Percentiles rank a stretch among this genome's conserved stretches.
Conservation (phyloP, 1,140 invertebrate species). For the Atta cephalotes region DNA sequence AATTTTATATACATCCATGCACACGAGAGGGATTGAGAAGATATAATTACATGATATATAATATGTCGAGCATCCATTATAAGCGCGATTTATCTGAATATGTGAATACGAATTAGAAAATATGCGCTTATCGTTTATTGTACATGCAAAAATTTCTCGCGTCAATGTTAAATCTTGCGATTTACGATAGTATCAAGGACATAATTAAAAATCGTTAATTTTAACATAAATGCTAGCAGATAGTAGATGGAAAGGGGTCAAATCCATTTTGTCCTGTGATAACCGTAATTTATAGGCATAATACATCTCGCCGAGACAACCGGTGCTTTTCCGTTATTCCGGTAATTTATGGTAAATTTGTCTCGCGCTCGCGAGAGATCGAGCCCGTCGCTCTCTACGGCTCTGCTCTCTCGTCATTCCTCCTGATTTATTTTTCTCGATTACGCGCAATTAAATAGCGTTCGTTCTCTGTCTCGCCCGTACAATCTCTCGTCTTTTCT, state of each 20-base stretch:
- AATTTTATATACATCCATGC: not conserved
- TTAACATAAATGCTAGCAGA: conserved; percentile 25
- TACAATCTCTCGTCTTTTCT: conserved; percentile 10
- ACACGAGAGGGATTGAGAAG: not conserved
- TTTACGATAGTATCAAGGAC: not conserved
- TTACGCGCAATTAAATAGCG: conserved; percentile 51
- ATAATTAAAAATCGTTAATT: conserved; percentile 42
- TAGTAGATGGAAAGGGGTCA: conserved; percentile 26
- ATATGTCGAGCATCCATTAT: conserved; percentile 12
- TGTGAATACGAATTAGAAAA: conserved; percentile 1
- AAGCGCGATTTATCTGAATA: conserved; percentile 9
- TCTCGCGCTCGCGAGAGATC: conserved; percentile 34
- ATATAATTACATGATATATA: conserved; percentile 37
- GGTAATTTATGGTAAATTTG: conserved; percentile 62
- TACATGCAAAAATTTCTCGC: not conserved
- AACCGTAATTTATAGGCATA: conserved; percentile 48
- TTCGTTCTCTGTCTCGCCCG: conserved; percentile 52
- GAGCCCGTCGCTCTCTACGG: conserved; percentile 13
- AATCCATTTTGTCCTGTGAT: conserved; percentile 37
- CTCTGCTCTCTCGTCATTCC: conserved; percentile 14
- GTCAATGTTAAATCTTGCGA: not conserved
- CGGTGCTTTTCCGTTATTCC: conserved; percentile 56
- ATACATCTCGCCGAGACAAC: conserved; percentile 47
- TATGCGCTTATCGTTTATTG: not conserved
- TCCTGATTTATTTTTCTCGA: conserved; percentile 40